These are phyloP conservation scores for Orientallactaga bullata DNA, from an alignment of 2,113 vertebrate species.

Conservation along the genomic window DNA sequence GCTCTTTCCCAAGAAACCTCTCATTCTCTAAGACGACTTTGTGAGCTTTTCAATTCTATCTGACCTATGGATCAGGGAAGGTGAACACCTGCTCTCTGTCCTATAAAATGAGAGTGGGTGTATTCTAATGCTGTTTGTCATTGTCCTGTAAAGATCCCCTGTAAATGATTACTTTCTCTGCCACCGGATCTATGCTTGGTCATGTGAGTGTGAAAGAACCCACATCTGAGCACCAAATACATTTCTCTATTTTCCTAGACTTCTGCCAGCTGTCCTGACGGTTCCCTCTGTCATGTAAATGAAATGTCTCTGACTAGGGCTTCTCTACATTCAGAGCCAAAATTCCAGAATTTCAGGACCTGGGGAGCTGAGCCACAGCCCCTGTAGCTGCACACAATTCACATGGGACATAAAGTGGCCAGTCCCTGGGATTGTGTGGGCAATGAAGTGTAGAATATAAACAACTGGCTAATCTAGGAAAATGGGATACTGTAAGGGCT, in stretches of 20 bases:
- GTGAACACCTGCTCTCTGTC: neutral
- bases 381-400: fast-evolving
- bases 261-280: neutral
- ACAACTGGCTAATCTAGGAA: neutral
- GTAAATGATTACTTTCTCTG: neutral
- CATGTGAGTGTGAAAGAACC: neutral
- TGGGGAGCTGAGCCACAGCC: neutral
- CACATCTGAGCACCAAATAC: neutral
- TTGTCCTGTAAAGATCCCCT: fast-evolving
- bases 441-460: neutral
- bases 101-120: neutral
- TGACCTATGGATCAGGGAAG: neutral
- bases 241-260: neutral
- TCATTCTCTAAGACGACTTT: neutral
- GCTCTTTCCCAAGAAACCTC: neutral
- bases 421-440: neutral
- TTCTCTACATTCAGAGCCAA: neutral
- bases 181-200: neutral
- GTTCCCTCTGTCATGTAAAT: slow-evolving; percentile 10
- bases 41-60: too few species aligned
- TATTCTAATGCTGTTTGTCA: neutral
- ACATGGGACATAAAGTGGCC: neutral
- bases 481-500: neutral
- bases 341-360: neutral
- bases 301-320: neutral